Base-by-base conservation (phyloP, 2,888 invertebrate genomes). In the Lycocerus yunnanus region DNA sequence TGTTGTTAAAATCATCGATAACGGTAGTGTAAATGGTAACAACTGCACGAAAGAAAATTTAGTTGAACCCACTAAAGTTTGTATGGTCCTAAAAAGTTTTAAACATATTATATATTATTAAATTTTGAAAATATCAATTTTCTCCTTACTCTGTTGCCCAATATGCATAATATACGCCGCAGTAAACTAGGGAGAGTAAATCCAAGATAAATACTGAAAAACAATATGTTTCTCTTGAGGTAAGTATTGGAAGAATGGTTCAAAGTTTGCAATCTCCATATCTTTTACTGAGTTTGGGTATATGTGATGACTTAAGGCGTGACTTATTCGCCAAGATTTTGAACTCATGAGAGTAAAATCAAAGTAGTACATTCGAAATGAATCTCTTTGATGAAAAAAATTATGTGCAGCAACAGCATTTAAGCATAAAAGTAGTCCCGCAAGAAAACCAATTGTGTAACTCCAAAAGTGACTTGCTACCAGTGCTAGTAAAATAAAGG, bases 241-340 rank as follows among this genome's bases (percentile, higher is more conserved):
- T 68, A 93, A 84, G 88, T 91, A 95, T 60, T 90, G 89, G 58
- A 92, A 83, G 21, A 77, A 79, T 0, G 95, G 95, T 82, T 94
- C 93, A 58, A 91, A 87, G 69, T 89, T 86, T 68, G 92, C 91
- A 15, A 95, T 87, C 84, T 95, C 94, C 77, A 92, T 87, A 86
- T 95, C 95, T 85, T 92, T 90, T 6, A 92, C 85, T 0, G 94
- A 93, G 83, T 95, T 95, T 0, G 95, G 91, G 83, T 91, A 94
- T 11, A 93, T 87, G 83, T 95, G 95, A 84, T 95, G 95, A 21
- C 94, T 94, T 66, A 95, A 84, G 0, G 88, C 92, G 81, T 95
- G 95, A 0, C 92, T 92, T 63, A 95, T 90, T 74, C 95, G 89
- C 90, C 94, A 95, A 76, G 93, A 91, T 91, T 88, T 88, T 72